Evolutionary conservation across 2,888 invertebrate genomes (phyloP).

Genomic region (Acrobasis consociella): DNA sequence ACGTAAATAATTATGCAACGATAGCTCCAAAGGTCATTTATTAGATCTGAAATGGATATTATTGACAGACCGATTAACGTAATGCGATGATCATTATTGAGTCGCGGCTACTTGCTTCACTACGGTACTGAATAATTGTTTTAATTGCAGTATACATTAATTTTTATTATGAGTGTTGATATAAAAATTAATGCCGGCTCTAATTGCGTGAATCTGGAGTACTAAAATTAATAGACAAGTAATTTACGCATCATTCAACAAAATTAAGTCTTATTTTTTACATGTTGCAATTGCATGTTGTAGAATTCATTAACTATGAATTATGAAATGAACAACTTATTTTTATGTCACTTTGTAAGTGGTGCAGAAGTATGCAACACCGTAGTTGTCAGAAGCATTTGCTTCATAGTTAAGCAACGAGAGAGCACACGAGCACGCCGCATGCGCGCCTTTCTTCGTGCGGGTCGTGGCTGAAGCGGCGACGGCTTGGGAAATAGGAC

Average conservation of each 20-base stretch:
- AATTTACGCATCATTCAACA: too few species aligned
- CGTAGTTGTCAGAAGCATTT: slow-evolving; percentile 11
- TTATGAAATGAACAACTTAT: not conserved
- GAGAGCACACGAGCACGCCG: slow-evolving; percentile 7
- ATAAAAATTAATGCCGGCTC: not conserved
- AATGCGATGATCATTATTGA: not conserved
- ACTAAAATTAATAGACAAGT: not conserved
- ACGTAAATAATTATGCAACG: slow-evolving; percentile 16
- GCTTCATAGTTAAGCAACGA: slow-evolving; percentile 15
- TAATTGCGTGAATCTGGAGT: not conserved
- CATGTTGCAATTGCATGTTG: not conserved
- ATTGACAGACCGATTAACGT: slow-evolving; percentile 9
- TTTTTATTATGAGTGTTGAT: not conserved
- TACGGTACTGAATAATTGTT: not conserved
- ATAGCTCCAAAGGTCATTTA: slow-evolving; percentile 16
- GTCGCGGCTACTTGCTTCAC: not conserved
- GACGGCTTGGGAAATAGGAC: slow-evolving; percentile 21
- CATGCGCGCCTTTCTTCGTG: slow-evolving; percentile 15
- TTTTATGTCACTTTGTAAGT: slow-evolving; percentile 10
- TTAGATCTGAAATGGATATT: slow-evolving; percentile 7
- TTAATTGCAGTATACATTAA: not conserved
- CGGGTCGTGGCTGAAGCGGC: slow-evolving; percentile 24
- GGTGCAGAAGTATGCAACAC: slow-evolving; percentile 10
- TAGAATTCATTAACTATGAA: not conserved
- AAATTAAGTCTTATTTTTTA: not conserved